A percentile compares a stretch with the other conserved stretches of the same genome.
phyloP scores from a whole-genome alignment of 2,888 invertebrate species.

The Coecobrya sp. region DNA sequence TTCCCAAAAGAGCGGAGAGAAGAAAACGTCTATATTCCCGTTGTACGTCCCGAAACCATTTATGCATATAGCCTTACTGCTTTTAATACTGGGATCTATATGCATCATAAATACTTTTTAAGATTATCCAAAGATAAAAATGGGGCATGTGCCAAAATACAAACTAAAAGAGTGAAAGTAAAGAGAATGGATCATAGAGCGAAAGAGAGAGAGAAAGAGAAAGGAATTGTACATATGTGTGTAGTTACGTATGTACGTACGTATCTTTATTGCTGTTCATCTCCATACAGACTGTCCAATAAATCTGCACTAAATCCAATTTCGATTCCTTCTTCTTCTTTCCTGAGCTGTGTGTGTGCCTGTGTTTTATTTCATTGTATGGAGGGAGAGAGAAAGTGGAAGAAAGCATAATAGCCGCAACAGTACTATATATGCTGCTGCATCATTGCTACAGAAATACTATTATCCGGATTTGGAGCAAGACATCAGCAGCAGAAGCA shows the following conservation, averaged over 20 bases:
- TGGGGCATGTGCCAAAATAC: slow-evolving; percentile 62
- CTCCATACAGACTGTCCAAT: slow-evolving; percentile 82
- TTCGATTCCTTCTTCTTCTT: slow-evolving; percentile 69
- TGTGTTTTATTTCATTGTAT: background rate
- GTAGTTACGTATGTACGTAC: slow-evolving; percentile 14
- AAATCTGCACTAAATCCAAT: slow-evolving; percentile 85
- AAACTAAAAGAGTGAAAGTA: slow-evolving; percentile 62
- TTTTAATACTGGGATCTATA: slow-evolving; percentile 1
- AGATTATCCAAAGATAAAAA: slow-evolving; percentile 54
- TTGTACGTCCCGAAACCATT: background rate
- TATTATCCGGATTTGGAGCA: slow-evolving; percentile 50
- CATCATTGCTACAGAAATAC: background rate
- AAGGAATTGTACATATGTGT: background rate
- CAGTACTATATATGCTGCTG: background rate
- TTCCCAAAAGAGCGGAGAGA: background rate
- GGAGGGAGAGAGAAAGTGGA: background rate
- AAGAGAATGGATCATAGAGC: slow-evolving; percentile 15
- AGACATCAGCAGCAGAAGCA: background rate
- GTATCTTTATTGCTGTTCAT: slow-evolving; percentile 71
- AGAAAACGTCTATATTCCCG: slow-evolving; percentile 25
- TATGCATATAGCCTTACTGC: background rate
- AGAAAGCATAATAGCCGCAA: background rate
- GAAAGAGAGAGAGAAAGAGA: too few relatives aligned
- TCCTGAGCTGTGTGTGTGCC: background rate
- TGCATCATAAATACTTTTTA: slow-evolving; percentile 36